Conservation (phyloP, 1,140 invertebrate genomes). For the Aphaenogaster rudis region DNA sequence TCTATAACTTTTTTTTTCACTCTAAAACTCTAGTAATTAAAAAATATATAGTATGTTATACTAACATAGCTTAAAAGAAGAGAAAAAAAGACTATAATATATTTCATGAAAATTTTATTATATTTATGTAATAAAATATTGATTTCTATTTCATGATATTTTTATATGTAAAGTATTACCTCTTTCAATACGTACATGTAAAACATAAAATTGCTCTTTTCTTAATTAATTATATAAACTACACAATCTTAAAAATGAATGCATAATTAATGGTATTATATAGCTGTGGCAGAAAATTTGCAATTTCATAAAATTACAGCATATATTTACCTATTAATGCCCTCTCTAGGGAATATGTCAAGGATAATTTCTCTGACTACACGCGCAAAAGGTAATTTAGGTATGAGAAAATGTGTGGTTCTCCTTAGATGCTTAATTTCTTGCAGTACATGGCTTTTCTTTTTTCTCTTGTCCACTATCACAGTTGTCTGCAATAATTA, state of each 20-base stretch:
- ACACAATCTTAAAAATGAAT: neutral
- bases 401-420: slow-evolving; percentile 75
- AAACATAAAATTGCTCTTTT: neutral
- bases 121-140: neutral
- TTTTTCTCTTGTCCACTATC: neutral
- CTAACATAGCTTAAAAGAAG: neutral
- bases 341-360: slow-evolving; percentile 69
- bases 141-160: neutral
- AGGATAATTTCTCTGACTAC: slow-evolving; percentile 75
- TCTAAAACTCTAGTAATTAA: slow-evolving; percentile 12
- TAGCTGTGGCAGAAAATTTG: neutral
- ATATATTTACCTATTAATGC: slow-evolving; percentile 56
- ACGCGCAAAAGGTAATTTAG: slow-evolving; percentile 75
- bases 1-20: neutral
- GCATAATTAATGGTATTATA: neutral
- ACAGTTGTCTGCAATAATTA: slow-evolving; percentile 4
- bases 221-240: neutral
- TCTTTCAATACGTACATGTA: neutral
- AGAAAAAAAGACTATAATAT: neutral
- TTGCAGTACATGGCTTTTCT: slow-evolving; percentile 41
- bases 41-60: neutral
- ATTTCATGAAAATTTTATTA: neutral
- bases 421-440: slow-evolving; percentile 76
- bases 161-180: neutral
- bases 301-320: neutral